Evolutionary conservation across 1,140 invertebrate species (phyloP).

Genomic region (Asbolus verrucosus): DNA sequence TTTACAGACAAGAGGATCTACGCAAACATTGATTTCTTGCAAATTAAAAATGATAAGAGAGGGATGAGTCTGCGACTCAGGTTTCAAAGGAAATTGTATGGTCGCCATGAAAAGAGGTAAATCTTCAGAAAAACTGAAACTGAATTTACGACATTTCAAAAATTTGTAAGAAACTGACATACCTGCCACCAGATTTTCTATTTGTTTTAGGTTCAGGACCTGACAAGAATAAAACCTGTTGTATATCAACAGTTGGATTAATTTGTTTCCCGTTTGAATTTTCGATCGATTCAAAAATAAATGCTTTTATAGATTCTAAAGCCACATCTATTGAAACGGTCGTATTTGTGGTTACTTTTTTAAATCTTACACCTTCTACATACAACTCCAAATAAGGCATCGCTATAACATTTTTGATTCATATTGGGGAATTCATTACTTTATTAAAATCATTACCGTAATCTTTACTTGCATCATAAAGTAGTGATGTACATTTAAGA

Average conservation of each 20-base stretch:
- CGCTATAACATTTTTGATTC: conserved; percentile 62
- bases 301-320: conserved; percentile 67
- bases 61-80: conserved; percentile 66
- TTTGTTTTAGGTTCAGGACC: conserved; percentile 67
- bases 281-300: conserved; percentile 64
- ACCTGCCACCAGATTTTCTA: conserved; percentile 12
- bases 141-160: conserved; percentile 8
- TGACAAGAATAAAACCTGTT: conserved; percentile 71
- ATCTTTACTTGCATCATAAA: conserved; percentile 68
- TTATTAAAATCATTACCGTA: conserved; percentile 63
- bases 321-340: conserved; percentile 64
- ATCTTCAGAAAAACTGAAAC: conserved; percentile 59
- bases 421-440: no score
- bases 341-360: conserved; percentile 64
- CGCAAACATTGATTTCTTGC: conserved; percentile 69
- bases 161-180: not conserved
- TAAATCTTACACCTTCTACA: conserved; percentile 67
- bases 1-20: conserved; percentile 73
- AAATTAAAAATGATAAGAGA: conserved; percentile 71
- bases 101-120: conserved; percentile 64
- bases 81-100: conserved; percentile 70
- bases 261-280: conserved; percentile 46
- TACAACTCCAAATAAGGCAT: conserved; percentile 68
- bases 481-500: conserved; percentile 67
- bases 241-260: conserved; percentile 60